Evolutionary conservation across 2,888 invertebrate genomes (phyloP), one percentile per base, ranked within the genome.

Genomic region (Plagiodera versicolora): DNA sequence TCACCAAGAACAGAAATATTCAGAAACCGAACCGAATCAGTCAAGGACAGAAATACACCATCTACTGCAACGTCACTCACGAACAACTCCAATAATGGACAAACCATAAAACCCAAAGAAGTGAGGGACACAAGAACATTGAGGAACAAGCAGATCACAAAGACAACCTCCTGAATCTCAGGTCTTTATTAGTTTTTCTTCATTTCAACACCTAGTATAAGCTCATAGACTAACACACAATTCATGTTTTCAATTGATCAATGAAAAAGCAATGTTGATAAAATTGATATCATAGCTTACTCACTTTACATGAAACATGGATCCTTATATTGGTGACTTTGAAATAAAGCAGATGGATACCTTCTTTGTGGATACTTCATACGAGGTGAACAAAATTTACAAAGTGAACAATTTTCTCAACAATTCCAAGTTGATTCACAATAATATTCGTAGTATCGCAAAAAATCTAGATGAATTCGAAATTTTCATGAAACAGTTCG

Each of bases 361-460:
- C 16, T 50, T 18, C 30, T 28, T 50, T 16, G 24, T 49, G 14
- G 30, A 49, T 16, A 49, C 49, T 17, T 1, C 50, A 30, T 18
- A 24, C 14, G 50, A 30, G 11, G 32, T 50, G 2, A 32, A 32
- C 32, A 11, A 32, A 11, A 11, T 32, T 32, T 11, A 10, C 10
- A 32, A 9, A 6, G 11, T 32, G 17, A 50, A 50, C 32, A 50
- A 30, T 50, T 11, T 8, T 30, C 6, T 2, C 30, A 30, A 50
- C 9, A 30, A 50, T 32, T 50, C 30, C 50, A 50, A 30, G 30
- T 16, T 50, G 32, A 16, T 39, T n/a, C 52, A 52, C 6, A 39
- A 20, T 52, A 51, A 32, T 35, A 39, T 52, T 39, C 52, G 52
- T 20, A 52, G 39, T 14, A 52, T 52, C 6, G 19, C 52, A 19